Conservation (phyloP, 2,113 vertebrate genomes). For the Oophaga pumilio region DNA sequence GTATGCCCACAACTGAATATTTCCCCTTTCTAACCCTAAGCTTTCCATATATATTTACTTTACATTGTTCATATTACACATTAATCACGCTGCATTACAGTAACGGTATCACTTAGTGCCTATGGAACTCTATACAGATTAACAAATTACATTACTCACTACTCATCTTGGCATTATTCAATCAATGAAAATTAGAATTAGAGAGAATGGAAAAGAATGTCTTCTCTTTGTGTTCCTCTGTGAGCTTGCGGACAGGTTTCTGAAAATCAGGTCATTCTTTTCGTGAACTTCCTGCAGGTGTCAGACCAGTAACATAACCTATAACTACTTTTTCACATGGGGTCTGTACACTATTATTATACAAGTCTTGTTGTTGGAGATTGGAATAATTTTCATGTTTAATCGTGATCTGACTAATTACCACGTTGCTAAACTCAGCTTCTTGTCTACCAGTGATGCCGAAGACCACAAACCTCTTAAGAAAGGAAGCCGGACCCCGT, state of each 20-base stretch:
- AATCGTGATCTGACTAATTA: background rate
- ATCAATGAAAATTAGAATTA: background rate
- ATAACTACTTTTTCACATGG: background rate
- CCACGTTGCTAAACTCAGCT: conserved; percentile 30
- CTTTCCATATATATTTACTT: no score
- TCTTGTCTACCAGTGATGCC: conserved; percentile 85
- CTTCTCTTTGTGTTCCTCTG: background rate
- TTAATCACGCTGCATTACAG: no score
- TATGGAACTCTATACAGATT: no score
- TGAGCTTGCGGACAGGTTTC: background rate
- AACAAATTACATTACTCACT: no score
- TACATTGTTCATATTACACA: no score
- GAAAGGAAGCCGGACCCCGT: conserved; percentile 93
- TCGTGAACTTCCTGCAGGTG: background rate
- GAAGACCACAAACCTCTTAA: conserved; percentile 96
- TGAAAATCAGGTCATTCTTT: no score
- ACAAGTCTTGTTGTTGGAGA: background rate
- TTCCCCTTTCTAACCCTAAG: no score
- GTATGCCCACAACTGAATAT: no score
- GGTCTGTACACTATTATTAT: background rate
- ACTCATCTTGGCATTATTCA: background rate
- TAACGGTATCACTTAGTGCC: no score
- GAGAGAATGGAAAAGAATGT: background rate
- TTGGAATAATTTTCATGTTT: background rate
- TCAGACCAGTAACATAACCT: background rate